These are phyloP conservation scores for Pimpla rufipes DNA, from an alignment of 2,888 invertebrate genomes.

Conservation along the genomic window DNA sequence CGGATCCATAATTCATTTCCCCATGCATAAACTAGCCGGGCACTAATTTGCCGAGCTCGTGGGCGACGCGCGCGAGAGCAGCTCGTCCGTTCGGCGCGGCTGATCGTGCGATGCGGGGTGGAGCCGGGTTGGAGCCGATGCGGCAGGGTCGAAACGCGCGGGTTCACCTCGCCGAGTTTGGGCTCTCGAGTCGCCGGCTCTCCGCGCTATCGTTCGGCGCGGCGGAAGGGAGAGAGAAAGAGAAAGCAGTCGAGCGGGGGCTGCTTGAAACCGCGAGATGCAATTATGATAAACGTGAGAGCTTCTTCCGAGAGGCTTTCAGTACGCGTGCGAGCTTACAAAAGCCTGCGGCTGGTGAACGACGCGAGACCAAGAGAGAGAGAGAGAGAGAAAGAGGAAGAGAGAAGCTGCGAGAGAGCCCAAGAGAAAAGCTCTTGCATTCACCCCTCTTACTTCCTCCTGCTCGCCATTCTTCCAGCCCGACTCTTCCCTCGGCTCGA, in stretches of 20 bases:
- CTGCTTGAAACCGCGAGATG: conserved; percentile 77
- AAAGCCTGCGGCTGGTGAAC: conserved; percentile 67
- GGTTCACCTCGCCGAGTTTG: conserved; percentile 34
- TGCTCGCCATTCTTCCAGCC: conserved; percentile 57
- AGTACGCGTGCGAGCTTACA: conserved; percentile 72
- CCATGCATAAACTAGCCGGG: conserved; percentile 69
- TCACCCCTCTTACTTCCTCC: conserved; percentile 37
- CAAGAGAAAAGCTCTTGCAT: conserved; percentile 46
- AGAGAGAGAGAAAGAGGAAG: conserved; percentile 39
- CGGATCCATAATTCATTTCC: conserved; percentile 63
- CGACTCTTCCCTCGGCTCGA: conserved; percentile 59
- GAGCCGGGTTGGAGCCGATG: neutral
- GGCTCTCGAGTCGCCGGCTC: neutral
- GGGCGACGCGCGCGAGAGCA: conserved; percentile 16
- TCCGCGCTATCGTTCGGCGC: conserved; percentile 33
- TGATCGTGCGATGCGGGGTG: conserved; percentile 47
- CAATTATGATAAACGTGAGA: conserved; percentile 83
- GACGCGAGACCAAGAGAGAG: conserved; percentile 52
- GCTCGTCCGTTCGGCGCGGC: conserved; percentile 34
- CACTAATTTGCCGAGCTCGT: conserved; percentile 71
- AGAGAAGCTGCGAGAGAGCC: conserved; percentile 26
- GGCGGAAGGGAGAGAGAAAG: neutral
- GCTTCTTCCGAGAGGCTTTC: conserved; percentile 78
- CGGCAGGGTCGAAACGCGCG: conserved; percentile 36
- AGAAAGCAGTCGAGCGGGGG: conserved; percentile 24